These are phyloP conservation scores for Plestiodon gilberti DNA, from an alignment of 2,113 vertebrate genomes.

Conservation along the genomic window DNA sequence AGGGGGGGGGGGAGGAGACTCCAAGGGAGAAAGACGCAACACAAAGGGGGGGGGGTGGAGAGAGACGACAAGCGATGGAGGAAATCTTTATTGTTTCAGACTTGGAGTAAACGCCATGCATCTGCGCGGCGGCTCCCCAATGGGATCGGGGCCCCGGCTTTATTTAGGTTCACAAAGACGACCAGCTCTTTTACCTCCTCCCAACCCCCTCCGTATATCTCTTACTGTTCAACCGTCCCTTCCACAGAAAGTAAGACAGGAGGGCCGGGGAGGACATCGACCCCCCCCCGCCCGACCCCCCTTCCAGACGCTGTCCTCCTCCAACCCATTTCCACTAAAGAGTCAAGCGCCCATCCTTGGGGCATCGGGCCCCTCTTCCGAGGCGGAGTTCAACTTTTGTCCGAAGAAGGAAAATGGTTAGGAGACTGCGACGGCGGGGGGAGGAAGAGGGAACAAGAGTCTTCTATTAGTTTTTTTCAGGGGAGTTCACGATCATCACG, in stretches of 20 bases:
- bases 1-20: neutral
- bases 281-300: too few species aligned
- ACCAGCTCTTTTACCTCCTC: neutral
- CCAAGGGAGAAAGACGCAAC: neutral
- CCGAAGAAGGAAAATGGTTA: neutral
- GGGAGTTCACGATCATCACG: too few species aligned
- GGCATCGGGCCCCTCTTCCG: neutral
- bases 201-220: neutral
- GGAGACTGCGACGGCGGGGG: neutral
- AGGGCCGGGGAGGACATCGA: neutral
- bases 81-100: neutral
- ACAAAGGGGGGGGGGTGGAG: neutral
- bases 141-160: too few species aligned
- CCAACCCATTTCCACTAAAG: rapidly evolving
- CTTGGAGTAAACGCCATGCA: neutral
- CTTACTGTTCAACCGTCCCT: neutral
- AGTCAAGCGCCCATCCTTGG: neutral
- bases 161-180: too few species aligned
- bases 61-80: neutral
- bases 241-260: neutral
- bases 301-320: rapidly evolving
- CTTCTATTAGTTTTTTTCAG: too few species aligned
- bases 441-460: too few species aligned
- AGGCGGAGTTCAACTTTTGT: neutral
- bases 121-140: neutral